Conservation (phyloP, 2,113 vertebrate species). For the Trinectes maculatus region DNA sequence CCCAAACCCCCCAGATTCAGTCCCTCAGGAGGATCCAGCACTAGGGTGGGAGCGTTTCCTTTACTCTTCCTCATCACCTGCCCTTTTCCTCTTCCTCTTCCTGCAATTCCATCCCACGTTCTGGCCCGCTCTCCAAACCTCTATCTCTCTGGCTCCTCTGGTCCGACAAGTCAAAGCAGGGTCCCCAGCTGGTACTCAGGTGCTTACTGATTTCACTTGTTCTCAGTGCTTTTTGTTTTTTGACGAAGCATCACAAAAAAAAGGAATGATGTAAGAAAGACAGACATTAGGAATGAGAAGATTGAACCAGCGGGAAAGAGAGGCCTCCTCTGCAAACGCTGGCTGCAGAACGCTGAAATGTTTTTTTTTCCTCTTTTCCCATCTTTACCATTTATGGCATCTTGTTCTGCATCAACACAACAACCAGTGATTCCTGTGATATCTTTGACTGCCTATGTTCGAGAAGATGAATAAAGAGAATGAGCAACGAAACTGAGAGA, state of each 20-base stretch:
- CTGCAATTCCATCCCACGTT: conserved; percentile 55
- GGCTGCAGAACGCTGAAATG: conserved; percentile 49
- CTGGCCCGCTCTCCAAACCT: conserved; percentile 36
- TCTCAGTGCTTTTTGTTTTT: conserved; percentile 69
- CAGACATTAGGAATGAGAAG: conserved; percentile 54
- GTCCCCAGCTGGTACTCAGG: conserved; percentile 64
- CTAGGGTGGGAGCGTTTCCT: conserved; percentile 74
- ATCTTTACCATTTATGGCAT: conserved; percentile 53
- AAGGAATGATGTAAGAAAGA: conserved; percentile 68
- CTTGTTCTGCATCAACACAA: conserved; percentile 60
- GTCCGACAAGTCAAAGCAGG: conserved; percentile 52
- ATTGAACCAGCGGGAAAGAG: conserved; percentile 44
- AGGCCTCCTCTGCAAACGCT: conserved; percentile 46
- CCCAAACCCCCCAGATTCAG: conserved; percentile 96
- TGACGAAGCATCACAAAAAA: conserved; percentile 58
- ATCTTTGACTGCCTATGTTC: conserved; percentile 73
- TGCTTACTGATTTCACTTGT: conserved; percentile 70
- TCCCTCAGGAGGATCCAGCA: conserved; percentile 96
- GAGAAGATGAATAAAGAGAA: conserved; percentile 81
- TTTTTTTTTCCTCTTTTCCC: conserved; percentile 59
- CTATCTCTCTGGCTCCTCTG: conserved; percentile 48
- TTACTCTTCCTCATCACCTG: conserved; percentile 37
- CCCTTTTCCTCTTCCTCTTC: conserved; percentile 38
- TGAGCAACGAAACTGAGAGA: conserved; percentile 66
- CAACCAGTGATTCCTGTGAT: conserved; percentile 67